Base-by-base conservation (phyloP, 92 coral and sea anemone species). In the Phenganax stokvisi region DNA sequence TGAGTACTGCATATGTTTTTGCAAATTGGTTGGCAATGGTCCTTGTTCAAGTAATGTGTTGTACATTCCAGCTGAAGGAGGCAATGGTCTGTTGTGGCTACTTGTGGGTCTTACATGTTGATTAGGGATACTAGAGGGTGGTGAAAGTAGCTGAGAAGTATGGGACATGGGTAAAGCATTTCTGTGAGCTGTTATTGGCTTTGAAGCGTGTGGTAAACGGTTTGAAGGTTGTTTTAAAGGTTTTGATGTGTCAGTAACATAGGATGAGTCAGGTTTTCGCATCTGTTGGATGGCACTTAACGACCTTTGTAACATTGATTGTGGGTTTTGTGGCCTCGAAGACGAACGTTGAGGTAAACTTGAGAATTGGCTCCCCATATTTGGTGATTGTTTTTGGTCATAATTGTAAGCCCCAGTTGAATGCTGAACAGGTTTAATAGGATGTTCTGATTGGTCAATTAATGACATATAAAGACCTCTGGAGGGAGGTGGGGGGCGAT, bases 401-500 rank as follows among this genome's bases (percentile, higher is more conserved):
- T 59, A 76, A 29, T 55, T 76, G 9, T 76, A 30, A 6, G 81
- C 20, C 10, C 56, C 70, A 5, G 81, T 59, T 9, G 64, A 75
- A 44, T 76, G 69, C 70, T 76, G 81, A 7, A 93, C 98, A n/a
- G 97, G 98, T 77, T 90, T 87, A 12, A 96, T 81, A 8, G 91
- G 91, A 56, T 87, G 83, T 58, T 89, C n/a, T 61, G 91, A 88
- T 80, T 90, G 92, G 56, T 93, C 84, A 89, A 91, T 88, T 59
- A 93, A 80, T 10, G 97, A 82, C 68, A 85, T 86, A 77, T 67
- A 90, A 25, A 93, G 85, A 9, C 87, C 91, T 9, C 90, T 88
- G 0, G 98, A 87, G 4, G 98, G 98, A 47, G 98, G 98, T 6
- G 98, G 97, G 66, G 97, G 97, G 53, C 87, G 90, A 17, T 87